Evolutionary conservation across 2,888 invertebrate genomes (phyloP).

Genomic region (Blastobasis lacticolella): DNA sequence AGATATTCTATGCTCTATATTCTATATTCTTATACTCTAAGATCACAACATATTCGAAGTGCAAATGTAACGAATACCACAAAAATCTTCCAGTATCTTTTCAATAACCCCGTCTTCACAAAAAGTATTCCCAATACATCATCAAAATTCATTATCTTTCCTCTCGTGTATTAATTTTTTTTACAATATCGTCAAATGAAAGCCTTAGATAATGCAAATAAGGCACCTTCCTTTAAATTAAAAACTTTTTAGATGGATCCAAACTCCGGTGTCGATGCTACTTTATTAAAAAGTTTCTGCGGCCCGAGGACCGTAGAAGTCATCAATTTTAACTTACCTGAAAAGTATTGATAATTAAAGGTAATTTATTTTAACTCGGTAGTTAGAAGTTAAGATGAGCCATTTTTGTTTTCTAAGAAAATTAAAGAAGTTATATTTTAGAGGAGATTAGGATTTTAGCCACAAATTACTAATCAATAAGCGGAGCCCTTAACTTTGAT

Average conservation of each 20-base stretch:
- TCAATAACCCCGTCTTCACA: too few species aligned
- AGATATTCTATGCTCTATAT: too few species aligned
- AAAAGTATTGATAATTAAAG: slow-evolving; percentile 2
- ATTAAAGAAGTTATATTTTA: too few species aligned
- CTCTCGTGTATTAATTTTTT: neutral
- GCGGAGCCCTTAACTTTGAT: too few species aligned
- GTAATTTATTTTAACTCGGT: neutral
- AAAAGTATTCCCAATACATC: neutral
- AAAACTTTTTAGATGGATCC: slow-evolving; percentile 5
- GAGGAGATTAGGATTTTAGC: too few species aligned
- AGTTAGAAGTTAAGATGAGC: too few species aligned
- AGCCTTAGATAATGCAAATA: slow-evolving; percentile 4
- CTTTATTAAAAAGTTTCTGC: slow-evolving; percentile 5
- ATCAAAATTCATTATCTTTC: neutral
- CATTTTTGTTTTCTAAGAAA: too few species aligned
- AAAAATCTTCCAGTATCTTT: too few species aligned
- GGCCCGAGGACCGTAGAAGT: neutral
- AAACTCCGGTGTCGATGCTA: neutral
- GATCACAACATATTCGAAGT: too few species aligned
- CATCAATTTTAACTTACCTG: slow-evolving; percentile 5
- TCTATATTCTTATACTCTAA: too few species aligned
- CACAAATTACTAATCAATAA: too few species aligned
- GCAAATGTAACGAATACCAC: too few species aligned
- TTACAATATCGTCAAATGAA: neutral
- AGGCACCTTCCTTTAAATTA: slow-evolving; percentile 6